Percentiles rank a stretch among this genome's conserved stretches.
Evolutionary conservation across 2,888 invertebrate genomes (phyloP).

Genomic region (Aradus depressus): DNA sequence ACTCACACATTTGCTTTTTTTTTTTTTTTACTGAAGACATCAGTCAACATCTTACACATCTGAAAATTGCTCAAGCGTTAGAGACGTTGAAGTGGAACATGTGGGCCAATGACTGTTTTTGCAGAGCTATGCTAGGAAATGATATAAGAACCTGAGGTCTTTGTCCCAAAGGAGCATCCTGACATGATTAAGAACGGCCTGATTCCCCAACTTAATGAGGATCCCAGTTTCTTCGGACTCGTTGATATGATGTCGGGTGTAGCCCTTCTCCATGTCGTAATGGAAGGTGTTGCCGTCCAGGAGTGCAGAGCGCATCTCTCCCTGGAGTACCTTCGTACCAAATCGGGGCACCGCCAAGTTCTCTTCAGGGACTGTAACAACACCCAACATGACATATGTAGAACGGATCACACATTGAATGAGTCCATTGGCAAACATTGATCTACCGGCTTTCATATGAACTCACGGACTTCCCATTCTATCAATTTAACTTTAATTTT

Average conservation of each 20-base stretch:
- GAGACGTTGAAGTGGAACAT: too few relatives aligned
- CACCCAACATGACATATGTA: too few relatives aligned
- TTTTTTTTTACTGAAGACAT: too few relatives aligned
- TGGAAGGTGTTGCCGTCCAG: constrained; percentile 77
- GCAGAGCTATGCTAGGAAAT: too few relatives aligned
- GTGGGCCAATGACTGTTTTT: too few relatives aligned
- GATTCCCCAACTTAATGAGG: constrained; percentile 67
- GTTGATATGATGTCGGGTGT: constrained; percentile 73
- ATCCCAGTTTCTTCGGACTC: constrained; percentile 64
- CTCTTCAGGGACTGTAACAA: constrained; percentile 63
- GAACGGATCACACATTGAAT: background rate
- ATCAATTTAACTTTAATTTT: too few relatives aligned
- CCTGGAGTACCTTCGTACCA: constrained; percentile 76
- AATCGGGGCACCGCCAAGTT: constrained; percentile 77
- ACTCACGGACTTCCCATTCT: too few relatives aligned
- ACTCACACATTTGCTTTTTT: too few relatives aligned
- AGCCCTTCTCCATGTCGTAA: constrained; percentile 88
- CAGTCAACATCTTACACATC: too few relatives aligned
- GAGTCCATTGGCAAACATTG: background rate
- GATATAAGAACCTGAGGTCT: constrained; percentile 77
- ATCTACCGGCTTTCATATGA: too few relatives aligned
- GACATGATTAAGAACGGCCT: constrained; percentile 87
- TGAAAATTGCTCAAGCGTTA: too few relatives aligned
- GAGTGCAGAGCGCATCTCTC: constrained; percentile 78
- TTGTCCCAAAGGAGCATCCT: constrained; percentile 89